phyloP scores from a whole-genome alignment of 2,888 invertebrate genomes.

The Eupithecia centaureata region DNA sequence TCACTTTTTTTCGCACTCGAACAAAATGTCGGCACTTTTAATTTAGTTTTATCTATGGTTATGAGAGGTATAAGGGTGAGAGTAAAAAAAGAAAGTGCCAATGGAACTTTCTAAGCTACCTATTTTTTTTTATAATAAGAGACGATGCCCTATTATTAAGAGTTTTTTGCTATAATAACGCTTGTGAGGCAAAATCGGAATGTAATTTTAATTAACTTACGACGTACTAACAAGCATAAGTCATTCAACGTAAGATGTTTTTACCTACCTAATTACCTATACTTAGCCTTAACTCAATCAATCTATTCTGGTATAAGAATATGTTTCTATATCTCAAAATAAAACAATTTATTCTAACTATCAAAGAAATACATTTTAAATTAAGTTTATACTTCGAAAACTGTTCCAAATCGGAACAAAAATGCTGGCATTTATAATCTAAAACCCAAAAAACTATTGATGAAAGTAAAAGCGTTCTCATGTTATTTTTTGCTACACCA shows the following conservation, averaged over 20 bases:
- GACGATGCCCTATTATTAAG: too few species aligned
- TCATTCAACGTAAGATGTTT: neutral
- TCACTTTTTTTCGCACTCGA: neutral
- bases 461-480: slow-evolving; percentile 77
- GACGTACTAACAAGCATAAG: neutral
- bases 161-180: too few species aligned
- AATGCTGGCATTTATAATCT: slow-evolving; percentile 14
- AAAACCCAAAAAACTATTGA: slow-evolving; percentile 39
- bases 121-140: too few species aligned
- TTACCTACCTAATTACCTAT: neutral
- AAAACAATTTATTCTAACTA: too few species aligned
- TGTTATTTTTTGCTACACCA: slow-evolving; percentile 61
- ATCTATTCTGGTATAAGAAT: neutral
- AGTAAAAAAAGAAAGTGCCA: too few species aligned
- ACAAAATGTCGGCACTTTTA: neutral
- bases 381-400: neutral
- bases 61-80: too few species aligned
- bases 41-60: neutral
- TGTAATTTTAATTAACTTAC: neutral
- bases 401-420: neutral
- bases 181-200: neutral
- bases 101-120: neutral
- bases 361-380: too few species aligned
- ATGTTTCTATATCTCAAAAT: neutral
- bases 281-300: neutral